Conservation (phyloP, 2,113 vertebrate genomes). For the Cephalopterus ornatus region DNA sequence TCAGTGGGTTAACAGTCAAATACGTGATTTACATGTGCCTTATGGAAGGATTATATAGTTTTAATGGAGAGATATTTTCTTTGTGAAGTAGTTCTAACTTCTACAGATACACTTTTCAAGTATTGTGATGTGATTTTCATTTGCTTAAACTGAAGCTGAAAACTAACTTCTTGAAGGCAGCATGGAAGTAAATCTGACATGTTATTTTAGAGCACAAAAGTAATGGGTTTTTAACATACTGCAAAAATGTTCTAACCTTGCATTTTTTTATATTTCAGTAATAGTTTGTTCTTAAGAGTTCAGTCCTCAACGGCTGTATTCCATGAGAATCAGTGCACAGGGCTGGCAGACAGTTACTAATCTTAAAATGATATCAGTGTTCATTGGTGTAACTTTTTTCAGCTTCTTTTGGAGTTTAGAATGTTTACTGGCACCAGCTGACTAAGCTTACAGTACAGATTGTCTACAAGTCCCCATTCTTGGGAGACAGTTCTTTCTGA, state of each 20-base stretch:
- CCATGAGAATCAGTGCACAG: neutral
- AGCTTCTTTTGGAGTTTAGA: neutral
- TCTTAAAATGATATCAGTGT: neutral
- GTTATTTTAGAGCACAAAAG: neutral
- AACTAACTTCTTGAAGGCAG: neutral
- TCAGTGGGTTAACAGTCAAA: neutral
- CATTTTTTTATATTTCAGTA: neutral
- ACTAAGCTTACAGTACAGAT: neutral
- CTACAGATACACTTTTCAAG: neutral
- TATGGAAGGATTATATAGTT: neutral
- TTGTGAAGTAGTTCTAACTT: neutral
- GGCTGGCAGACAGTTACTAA: neutral
- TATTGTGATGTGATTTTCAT: neutral
- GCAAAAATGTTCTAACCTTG: neutral
- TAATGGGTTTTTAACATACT: neutral
- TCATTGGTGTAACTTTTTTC: neutral
- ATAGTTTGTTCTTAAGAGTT: neutral
- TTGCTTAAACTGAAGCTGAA: neutral
- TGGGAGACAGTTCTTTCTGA: neutral
- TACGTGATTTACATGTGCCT: neutral
- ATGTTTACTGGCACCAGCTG: neutral
- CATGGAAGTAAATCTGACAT: neutral
- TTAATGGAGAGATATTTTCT: neutral
- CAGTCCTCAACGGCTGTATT: neutral
- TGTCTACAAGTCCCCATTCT: neutral